Evolutionary conservation across 2,888 invertebrate species (phyloP), one percentile per base, ranked within the genome.

Genomic region (Papilio elwesi): DNA sequence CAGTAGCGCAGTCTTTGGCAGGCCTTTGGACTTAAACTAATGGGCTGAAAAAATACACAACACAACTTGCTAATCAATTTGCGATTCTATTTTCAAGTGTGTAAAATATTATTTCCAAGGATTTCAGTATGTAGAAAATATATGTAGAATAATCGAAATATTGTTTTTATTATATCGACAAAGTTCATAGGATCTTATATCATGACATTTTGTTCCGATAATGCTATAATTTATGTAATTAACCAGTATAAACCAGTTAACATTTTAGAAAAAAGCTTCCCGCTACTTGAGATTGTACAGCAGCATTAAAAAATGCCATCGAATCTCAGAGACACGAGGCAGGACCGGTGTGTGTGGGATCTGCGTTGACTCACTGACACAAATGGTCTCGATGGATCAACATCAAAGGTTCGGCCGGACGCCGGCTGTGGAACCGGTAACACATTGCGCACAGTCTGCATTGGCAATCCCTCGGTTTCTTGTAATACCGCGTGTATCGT

Each of bases 301-400:
- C 15, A 16, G 53, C 15, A 26, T 2, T 26, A 26, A 12, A 12
- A 57, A 57, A 57, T 36, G 57, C 36, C 36, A 36, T 36, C 36
- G 36, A 36, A 26, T 6, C 36, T 13, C 36, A 36, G 36, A 57
- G 13, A 57, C 57, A 57, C 12, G n/a, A 8, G n/a, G 36, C 66
- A 53, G 65, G 6, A 12, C 51, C 51, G 48, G 9, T n/a, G 11
- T 10, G 38, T 38, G 52, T 53, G 68, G 3, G 12, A 15, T 8
- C 55, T 57, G 16, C 48, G 43, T 57, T 68, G 36, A 48, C 6
- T 57, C 57, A 57, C n/a, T 59, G 26, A 68, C 48, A 16, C 26
- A 13, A 68, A 26, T 48, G 47, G 26, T 15, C n/a, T n/a, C 36
- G 59, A 68, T 26, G 11, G 48, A 59, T 68, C 57, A 59, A 68